phyloP scores from a whole-genome alignment of 2,797 vertebrate genomes.

The Semotilus atromaculatus region DNA sequence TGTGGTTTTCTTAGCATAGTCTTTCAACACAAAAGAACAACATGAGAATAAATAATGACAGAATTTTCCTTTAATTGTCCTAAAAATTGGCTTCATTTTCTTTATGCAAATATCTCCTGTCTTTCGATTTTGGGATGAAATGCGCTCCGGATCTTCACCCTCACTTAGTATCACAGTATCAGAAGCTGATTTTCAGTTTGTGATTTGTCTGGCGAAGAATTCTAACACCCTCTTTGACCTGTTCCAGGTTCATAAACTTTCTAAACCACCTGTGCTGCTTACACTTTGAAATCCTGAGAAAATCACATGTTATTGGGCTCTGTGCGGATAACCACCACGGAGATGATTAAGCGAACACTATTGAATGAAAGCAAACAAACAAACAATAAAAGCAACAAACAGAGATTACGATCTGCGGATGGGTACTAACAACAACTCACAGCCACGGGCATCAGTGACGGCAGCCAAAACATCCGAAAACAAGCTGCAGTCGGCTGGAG shows the following conservation, averaged over 20 bases:
- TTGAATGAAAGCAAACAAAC: slow-evolving; percentile 70
- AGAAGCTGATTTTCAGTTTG: slow-evolving; percentile 19
- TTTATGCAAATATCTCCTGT: not conserved
- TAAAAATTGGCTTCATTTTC: not conserved
- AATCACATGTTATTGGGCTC: slow-evolving; percentile 87
- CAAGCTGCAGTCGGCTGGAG: slow-evolving; percentile 72
- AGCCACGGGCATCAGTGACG: slow-evolving; percentile 72
- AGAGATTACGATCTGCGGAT: slow-evolving; percentile 73
- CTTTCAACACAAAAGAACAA: not conserved
- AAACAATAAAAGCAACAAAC: slow-evolving; percentile 60
- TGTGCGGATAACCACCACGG: slow-evolving; percentile 86
- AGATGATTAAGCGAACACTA: slow-evolving; percentile 87
- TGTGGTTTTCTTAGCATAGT: not conserved
- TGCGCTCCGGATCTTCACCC: not conserved
- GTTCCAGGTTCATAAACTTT: slow-evolving; percentile 97
- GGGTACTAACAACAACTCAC: slow-evolving; percentile 88
- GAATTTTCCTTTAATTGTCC: not conserved
- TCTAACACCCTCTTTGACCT: slow-evolving; percentile 92
- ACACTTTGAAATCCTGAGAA: slow-evolving; percentile 92
- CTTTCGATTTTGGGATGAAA: slow-evolving; percentile 11
- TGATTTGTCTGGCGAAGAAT: slow-evolving; percentile 30
- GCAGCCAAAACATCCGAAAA: slow-evolving; percentile 73
- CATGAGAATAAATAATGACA: not conserved
- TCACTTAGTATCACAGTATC: slow-evolving; percentile 23
- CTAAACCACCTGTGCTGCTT: slow-evolving; percentile 95